A percentile compares a stretch with the other conserved stretches of the same genome.
Conservation (phyloP, 64 coral and sea anemone genomes). For the Montipora foliosa region DNA sequence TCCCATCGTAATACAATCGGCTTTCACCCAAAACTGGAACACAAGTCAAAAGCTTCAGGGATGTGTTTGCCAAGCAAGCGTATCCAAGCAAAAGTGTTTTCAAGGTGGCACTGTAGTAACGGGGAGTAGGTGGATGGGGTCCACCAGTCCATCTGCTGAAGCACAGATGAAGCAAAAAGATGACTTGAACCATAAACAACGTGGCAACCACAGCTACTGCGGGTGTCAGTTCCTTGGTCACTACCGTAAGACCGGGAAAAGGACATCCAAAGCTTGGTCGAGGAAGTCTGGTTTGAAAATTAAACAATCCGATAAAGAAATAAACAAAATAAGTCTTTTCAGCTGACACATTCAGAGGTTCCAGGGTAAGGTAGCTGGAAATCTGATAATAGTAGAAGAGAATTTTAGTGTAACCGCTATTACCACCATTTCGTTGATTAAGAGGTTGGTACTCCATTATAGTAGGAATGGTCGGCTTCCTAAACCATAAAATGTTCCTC, state of each 20-base stretch:
- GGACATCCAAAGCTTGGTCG: slow-evolving; percentile 33
- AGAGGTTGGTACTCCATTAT: not conserved
- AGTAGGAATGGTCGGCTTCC: not conserved
- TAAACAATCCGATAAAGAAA: slow-evolving; percentile 14
- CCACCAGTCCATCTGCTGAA: slow-evolving; percentile 19
- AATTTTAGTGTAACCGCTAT: slow-evolving; percentile 59
- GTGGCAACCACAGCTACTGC: slow-evolving; percentile 45
- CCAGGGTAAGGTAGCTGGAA: slow-evolving; percentile 30
- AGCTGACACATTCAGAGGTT: not conserved
- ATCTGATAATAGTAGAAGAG: slow-evolving; percentile 76
- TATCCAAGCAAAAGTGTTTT: slow-evolving; percentile 80
- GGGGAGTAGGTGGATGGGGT: slow-evolving; percentile 24
- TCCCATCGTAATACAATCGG: slow-evolving; percentile 75
- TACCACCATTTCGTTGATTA: not conserved
- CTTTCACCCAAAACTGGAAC: slow-evolving; percentile 41
- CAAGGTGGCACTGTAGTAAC: slow-evolving; percentile 53
- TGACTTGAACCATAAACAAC: slow-evolving; percentile 4
- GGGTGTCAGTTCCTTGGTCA: slow-evolving; percentile 56
- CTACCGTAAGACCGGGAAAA: slow-evolving; percentile 48
- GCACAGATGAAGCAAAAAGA: slow-evolving; percentile 29
- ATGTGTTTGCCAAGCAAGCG: slow-evolving; percentile 67
- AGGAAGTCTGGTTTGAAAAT: slow-evolving; percentile 13
- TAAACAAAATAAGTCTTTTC: not conserved
- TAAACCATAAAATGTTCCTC: slow-evolving; percentile 48
- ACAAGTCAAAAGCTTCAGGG: slow-evolving; percentile 75